Evolutionary conservation across 2,888 invertebrate genomes (phyloP).

Genomic region (Papilio protenor): DNA sequence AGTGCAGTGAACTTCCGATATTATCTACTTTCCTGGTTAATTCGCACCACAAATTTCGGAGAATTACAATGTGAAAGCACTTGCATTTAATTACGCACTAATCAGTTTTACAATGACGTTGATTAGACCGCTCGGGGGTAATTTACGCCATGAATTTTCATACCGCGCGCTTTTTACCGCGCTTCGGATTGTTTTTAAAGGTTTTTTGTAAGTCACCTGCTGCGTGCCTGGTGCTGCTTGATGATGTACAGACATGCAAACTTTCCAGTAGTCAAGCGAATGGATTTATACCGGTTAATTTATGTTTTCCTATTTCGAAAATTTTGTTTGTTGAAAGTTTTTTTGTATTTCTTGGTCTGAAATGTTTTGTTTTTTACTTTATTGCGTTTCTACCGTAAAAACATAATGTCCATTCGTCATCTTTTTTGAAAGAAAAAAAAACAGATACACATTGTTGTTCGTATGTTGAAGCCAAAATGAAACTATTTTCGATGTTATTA

Average conservation of each 20-base stretch:
- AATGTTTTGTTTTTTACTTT: neutral
- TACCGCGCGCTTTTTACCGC: conserved; percentile 43
- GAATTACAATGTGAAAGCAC: neutral
- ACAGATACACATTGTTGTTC: no score
- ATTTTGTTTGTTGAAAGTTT: neutral
- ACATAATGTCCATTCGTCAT: neutral
- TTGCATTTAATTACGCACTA: conserved; percentile 71
- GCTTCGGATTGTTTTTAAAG: neutral
- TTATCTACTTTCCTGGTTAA: neutral
- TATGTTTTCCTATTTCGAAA: neutral
- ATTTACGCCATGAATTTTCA: conserved; percentile 59
- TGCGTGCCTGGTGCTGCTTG: conserved; percentile 21
- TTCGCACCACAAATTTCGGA: conserved; percentile 6
- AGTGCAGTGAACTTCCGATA: neutral
- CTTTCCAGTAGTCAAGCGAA: conserved; percentile 35
- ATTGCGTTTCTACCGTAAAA: no score
- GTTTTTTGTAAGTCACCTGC: conserved; percentile 36
- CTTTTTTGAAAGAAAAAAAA: neutral
- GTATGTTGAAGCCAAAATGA: neutral
- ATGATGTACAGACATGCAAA: conserved; percentile 36
- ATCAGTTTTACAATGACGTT: conserved; percentile 69
- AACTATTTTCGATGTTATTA: conserved; percentile 2
- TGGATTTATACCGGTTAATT: conserved; percentile 2
- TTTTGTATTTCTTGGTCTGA: neutral
- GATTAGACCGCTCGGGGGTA: conserved; percentile 51